These are phyloP conservation scores for Zaprionus lachaisei DNA, from an alignment of 1,140 invertebrate genomes.

Conservation along the genomic window DNA sequence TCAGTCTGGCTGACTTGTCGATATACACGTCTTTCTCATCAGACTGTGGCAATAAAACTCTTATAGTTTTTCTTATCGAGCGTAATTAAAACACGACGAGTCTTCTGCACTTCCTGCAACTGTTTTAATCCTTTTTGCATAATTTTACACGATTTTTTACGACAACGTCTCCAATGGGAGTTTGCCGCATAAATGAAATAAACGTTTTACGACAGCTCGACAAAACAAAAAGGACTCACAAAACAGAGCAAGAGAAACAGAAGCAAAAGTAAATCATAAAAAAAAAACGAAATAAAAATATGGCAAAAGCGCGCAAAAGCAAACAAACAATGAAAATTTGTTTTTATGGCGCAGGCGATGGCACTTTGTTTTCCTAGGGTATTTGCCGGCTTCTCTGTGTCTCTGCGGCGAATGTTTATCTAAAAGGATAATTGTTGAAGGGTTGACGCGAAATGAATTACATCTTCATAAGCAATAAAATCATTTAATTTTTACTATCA, in stretches of 20 bases:
- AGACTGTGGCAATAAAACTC: slow-evolving; percentile 54
- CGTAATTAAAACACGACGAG: slow-evolving; percentile 73
- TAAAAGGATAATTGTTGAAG: slow-evolving; percentile 79
- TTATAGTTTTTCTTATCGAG: slow-evolving; percentile 65
- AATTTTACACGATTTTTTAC: slow-evolving; percentile 75
- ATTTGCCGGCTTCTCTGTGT: slow-evolving; percentile 35
- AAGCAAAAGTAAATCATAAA: slow-evolving; percentile 45
- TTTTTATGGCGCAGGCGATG: slow-evolving; percentile 56
- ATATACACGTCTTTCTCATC: slow-evolving; percentile 7
- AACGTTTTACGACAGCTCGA: slow-evolving; percentile 71
- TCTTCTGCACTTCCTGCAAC: slow-evolving; percentile 59
- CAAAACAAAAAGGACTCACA: slow-evolving; percentile 1
- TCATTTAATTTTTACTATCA: slow-evolving; percentile 79
- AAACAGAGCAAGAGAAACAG: slow-evolving; percentile 38
- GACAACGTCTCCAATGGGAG: slow-evolving; percentile 72
- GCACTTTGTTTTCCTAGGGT: slow-evolving; percentile 42
- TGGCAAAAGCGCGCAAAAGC: slow-evolving; percentile 69
- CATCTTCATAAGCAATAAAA: slow-evolving; percentile 82
- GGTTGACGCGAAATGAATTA: slow-evolving; percentile 76
- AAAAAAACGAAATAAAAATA: slow-evolving; percentile 59
- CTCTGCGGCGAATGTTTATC: slow-evolving; percentile 68
- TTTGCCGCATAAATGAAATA: slow-evolving; percentile 78
- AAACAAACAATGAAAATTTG: slow-evolving; percentile 65
- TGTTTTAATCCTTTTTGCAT: slow-evolving; percentile 78
- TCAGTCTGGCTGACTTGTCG: not conserved